These are phyloP conservation scores for Pangasius krempfi DNA, from an alignment of 2,797 vertebrate species.

Conservation along the genomic window DNA sequence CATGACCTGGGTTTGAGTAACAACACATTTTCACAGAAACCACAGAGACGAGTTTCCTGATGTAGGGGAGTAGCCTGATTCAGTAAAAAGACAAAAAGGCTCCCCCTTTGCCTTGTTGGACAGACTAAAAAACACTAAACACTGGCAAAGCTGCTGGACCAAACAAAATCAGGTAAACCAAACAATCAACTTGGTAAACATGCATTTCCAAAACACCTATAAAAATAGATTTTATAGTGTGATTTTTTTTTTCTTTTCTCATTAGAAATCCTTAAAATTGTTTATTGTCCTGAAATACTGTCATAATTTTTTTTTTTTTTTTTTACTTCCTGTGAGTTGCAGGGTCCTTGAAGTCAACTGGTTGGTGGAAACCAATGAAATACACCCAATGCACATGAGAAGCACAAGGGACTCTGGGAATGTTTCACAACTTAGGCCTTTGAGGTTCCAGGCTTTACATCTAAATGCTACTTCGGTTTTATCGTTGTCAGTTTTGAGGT, in stretches of 20 bases:
- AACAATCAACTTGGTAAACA: constrained; percentile 78
- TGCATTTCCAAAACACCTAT: constrained; percentile 85
- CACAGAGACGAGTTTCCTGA: constrained; percentile 75
- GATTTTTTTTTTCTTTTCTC: constrained; percentile 82
- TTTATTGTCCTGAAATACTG: constrained; percentile 78
- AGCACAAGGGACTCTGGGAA: constrained; percentile 96
- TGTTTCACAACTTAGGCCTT: constrained; percentile 88
- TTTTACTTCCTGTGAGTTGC: constrained; percentile 71
- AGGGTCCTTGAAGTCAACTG: constrained; percentile 76
- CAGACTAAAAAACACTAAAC: constrained; percentile 70
- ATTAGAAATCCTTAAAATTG: constrained; percentile 83
- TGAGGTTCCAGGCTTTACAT: constrained; percentile 81
- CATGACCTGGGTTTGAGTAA: constrained; percentile 68
- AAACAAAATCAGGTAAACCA: constrained; percentile 70
- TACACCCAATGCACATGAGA: constrained; percentile 96
- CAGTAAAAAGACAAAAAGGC: constrained; percentile 63
- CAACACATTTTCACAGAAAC: constrained; percentile 73
- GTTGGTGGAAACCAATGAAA: constrained; percentile 94
- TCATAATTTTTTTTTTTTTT: constrained; percentile 52
- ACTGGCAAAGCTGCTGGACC: constrained; percentile 68
- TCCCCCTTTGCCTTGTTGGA: constrained; percentile 65
- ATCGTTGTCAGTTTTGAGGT: constrained; percentile 70
- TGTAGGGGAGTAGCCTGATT: constrained; percentile 63
- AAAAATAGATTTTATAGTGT: constrained; percentile 87
- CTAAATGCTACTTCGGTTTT: constrained; percentile 84